These are phyloP conservation scores for Aphaenogaster floridana DNA, from an alignment of 1,140 invertebrate species.

Conservation along the genomic window DNA sequence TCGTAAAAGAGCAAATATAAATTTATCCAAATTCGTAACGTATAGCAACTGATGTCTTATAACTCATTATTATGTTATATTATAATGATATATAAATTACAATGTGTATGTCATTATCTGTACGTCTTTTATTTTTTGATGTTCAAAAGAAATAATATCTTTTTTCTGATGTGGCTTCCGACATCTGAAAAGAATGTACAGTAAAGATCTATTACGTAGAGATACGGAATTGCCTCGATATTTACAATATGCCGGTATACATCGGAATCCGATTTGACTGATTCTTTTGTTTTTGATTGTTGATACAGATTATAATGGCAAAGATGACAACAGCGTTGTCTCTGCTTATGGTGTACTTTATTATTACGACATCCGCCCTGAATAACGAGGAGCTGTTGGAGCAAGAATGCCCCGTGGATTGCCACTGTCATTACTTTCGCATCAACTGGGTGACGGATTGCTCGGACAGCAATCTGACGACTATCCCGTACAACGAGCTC, in stretches of 20 bases:
- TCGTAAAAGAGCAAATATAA: not conserved
- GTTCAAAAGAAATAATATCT: not conserved
- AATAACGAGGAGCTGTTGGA: conserved; percentile 89
- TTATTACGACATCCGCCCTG: conserved; percentile 77
- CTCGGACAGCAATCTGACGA: conserved; percentile 91
- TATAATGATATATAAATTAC: not conserved
- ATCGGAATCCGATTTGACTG: not conserved
- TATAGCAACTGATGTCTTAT: not conserved
- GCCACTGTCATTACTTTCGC: conserved; percentile 92
- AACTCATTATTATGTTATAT: not conserved
- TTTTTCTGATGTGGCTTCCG: not conserved
- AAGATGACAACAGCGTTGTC: conserved; percentile 64
- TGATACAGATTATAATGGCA: conserved; percentile 54
- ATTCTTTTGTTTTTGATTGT: conserved; percentile 3
- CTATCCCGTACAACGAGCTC: conserved; percentile 90
- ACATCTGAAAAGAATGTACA: not conserved
- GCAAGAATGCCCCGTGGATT: conserved; percentile 91
- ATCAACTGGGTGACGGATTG: conserved; percentile 93
- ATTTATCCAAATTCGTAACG: not conserved
- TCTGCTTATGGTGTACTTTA: conserved; percentile 67
- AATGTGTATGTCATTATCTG: not conserved
- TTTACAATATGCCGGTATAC: not conserved
- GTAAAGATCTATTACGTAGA: not conserved
- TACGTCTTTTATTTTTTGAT: not conserved
- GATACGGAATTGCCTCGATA: not conserved